Evolutionary conservation across 2,113 vertebrate genomes (phyloP).

Genomic region (Eurystomus gularis): DNA sequence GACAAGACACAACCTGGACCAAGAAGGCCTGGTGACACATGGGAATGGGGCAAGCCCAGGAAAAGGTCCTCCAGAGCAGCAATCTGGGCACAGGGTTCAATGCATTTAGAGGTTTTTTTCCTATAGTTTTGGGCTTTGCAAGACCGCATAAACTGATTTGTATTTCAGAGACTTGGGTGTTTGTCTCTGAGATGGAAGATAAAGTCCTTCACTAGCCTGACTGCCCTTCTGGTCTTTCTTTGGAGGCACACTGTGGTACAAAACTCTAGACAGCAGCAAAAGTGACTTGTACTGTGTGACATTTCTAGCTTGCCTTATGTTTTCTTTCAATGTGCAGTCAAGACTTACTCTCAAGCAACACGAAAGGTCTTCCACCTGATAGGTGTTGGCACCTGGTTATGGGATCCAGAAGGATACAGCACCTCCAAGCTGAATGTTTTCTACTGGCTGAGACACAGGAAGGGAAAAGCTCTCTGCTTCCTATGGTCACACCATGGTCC

Average conservation of each 20-base stretch:
- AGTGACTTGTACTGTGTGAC: background rate
- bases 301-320: background rate
- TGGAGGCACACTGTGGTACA: fast-evolving
- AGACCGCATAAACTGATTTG: fast-evolving
- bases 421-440: background rate
- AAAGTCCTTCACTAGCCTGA: background rate
- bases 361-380: background rate
- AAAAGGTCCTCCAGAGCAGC: background rate
- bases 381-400: background rate
- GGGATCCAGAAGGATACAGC: background rate
- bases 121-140: background rate
- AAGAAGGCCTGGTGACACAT: background rate
- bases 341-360: background rate
- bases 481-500: background rate
- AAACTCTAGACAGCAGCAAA: background rate
- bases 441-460: background rate
- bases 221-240: background rate
- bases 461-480: background rate
- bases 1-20: background rate
- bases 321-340: too few species aligned
- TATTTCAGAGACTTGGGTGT: background rate
- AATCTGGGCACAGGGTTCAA: background rate
- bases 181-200: background rate
- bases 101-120: background rate
- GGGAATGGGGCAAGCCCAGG: background rate